A percentile compares a stretch with the other conserved stretches of the same genome.
These are phyloP conservation scores for Engystomops pustulosus DNA, from an alignment of 2,113 vertebrate species.

Conservation along the genomic window DNA sequence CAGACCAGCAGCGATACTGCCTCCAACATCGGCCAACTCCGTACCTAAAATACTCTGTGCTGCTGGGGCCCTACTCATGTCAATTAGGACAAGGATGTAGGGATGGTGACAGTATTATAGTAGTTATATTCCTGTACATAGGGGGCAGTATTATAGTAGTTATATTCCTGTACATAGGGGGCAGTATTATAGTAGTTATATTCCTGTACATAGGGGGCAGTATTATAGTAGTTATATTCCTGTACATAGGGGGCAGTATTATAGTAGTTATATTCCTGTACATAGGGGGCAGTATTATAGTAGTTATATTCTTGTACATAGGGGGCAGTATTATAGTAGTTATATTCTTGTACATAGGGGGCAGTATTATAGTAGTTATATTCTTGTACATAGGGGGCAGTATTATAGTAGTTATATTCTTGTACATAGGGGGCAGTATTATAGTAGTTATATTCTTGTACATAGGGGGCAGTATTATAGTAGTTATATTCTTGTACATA, in stretches of 20 bases:
- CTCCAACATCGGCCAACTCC: too few relatives aligned
- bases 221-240: constrained; percentile 13
- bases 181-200: constrained; percentile 7
- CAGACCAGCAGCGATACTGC: too few relatives aligned
- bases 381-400: not conserved
- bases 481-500: too few relatives aligned
- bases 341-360: too few relatives aligned
- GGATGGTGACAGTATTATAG: not conserved
- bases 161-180: not conserved
- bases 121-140: constrained; percentile 4
- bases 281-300: constrained; percentile 1
- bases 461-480: not conserved
- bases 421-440: not conserved
- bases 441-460: constrained; percentile 10
- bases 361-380: constrained; percentile 13
- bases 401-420: constrained; percentile 15
- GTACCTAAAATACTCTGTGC: too few relatives aligned
- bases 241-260: not conserved
- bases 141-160: not conserved
- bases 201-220: too few relatives aligned
- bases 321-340: not conserved
- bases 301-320: constrained; percentile 6
- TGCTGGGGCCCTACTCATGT: too few relatives aligned
- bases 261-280: too few relatives aligned
- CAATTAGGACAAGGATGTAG: too few relatives aligned